Conservation (phyloP, 2,888 invertebrate species). For the Rhorus exstirpatorius region DNA sequence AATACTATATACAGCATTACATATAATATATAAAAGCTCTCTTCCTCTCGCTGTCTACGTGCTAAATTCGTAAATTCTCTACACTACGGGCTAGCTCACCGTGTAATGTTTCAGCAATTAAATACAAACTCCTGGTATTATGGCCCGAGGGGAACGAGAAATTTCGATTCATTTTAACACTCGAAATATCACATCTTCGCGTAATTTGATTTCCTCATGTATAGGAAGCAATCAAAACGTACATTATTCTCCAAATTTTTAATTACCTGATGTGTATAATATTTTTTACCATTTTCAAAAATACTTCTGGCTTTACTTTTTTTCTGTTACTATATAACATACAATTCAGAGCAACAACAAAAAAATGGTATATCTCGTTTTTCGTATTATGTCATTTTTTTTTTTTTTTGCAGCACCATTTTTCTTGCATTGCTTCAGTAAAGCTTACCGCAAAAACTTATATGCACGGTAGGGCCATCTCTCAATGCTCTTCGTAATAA, state of each 20-base stretch:
- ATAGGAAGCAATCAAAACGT: too few relatives aligned
- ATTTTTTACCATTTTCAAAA: background rate
- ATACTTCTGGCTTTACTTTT: background rate
- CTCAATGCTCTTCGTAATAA: background rate
- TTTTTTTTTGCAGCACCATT: too few relatives aligned
- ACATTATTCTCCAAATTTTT: too few relatives aligned
- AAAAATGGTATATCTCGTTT: too few relatives aligned
- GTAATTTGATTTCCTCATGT: too few relatives aligned
- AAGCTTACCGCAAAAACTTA: background rate
- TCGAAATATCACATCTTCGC: too few relatives aligned
- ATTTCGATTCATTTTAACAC: background rate
- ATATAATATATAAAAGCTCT: background rate
- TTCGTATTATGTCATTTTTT: too few relatives aligned
- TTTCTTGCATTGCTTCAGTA: too few relatives aligned
- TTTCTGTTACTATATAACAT: too few relatives aligned
- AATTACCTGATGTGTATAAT: background rate
- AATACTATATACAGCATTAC: constrained; percentile 18
- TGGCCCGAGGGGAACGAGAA: background rate
- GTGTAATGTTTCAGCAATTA: constrained; percentile 21
- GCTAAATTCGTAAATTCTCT: constrained; percentile 10
- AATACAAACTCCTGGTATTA: background rate
- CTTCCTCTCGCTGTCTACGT: background rate
- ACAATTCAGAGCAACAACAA: too few relatives aligned
- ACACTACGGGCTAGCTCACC: background rate
- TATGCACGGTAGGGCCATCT: constrained; percentile 6